These are phyloP conservation scores for Bibio marci DNA, from an alignment of 2,888 invertebrate genomes.

Conservation along the genomic window DNA sequence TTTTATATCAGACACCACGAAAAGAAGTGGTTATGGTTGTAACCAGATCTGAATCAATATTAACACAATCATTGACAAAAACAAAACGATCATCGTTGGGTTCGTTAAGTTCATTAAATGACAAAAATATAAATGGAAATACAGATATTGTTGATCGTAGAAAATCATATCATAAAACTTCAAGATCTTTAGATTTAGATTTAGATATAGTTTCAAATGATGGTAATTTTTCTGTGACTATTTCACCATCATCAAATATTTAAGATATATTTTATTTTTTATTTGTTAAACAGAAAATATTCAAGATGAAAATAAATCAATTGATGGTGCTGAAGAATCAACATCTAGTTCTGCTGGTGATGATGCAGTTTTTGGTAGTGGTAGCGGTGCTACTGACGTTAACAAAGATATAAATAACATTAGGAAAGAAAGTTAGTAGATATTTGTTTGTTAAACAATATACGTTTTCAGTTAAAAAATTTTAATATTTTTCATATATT, in stretches of 20 bases:
- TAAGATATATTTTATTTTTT: too few species aligned
- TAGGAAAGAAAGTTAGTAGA: too few species aligned
- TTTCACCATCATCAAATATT: constrained; percentile 2
- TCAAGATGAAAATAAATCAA: not conserved
- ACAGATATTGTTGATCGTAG: constrained; percentile 22
- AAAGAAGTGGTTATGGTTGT: constrained; percentile 65
- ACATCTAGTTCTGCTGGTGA: too few species aligned
- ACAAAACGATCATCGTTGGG: constrained; percentile 26
- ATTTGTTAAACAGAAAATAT: too few species aligned
- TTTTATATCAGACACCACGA: constrained; percentile 45
- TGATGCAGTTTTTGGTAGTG: too few species aligned
- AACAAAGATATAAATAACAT: too few species aligned
- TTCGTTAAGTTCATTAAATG: constrained; percentile 26
- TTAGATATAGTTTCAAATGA: constrained; percentile 26
- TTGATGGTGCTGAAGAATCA: not conserved
- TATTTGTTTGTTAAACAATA: too few species aligned
- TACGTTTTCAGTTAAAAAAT: too few species aligned
- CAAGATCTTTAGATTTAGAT: constrained; percentile 26
- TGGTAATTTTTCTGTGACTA: constrained; percentile 8
- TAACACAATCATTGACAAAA: constrained; percentile 24
- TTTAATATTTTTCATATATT: too few species aligned
- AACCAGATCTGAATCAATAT: constrained; percentile 34
- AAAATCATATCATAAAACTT: constrained; percentile 26
- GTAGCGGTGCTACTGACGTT: too few species aligned
- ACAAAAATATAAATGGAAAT: constrained; percentile 18